Evolutionary conservation across 2,113 vertebrate genomes (phyloP), one percentile per base, ranked within the genome.

Genomic region (Rutilus rutilus): DNA sequence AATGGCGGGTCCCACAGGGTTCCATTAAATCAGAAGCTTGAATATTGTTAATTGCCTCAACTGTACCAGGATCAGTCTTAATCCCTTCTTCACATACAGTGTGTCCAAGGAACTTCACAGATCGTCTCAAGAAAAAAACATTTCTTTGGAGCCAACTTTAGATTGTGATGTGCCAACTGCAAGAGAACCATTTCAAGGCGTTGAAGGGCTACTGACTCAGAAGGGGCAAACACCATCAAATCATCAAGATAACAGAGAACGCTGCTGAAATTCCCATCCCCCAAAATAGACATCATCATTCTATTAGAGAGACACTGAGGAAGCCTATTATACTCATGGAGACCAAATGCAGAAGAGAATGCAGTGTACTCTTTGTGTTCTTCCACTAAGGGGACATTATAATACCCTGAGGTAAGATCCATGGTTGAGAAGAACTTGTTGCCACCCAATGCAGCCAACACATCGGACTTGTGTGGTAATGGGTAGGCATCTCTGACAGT

Each of bases 211-310:
- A 76, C 8, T 3, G 21, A 39, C 36, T 84, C 69, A 25, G 57
- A 50, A n/a, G 74, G 75, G 7, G 42, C 60, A 64, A 85, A 76
- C 39, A 47, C 30, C 30, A 30, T 30, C 30, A 30, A 30, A 30
- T 77, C 54, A 33, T 77, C 73, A 11, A 85, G 36, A 23, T 85
- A 76, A 33, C 83, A 85, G 11, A 84, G 83, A 17, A 84, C 11
- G 39, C 52, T 76, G 7, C 11, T 59, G 25, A 84, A 83, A 9
- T 83, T 83, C 67, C 57, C 14, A 47, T 71, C 64, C 14, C 81
- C 27, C 14, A 84, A 76, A 17, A 84, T 30, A 3, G 50, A 73
- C 42, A 75, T 60, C 82, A 83, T 83, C 33, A 76, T 84, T 23
- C 36, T 84, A 21, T 84, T 62, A 11, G 33, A 47, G 1, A 84